phyloP scores from a whole-genome alignment of 2,888 invertebrate genomes.

The Pachliopta kotzebuea region DNA sequence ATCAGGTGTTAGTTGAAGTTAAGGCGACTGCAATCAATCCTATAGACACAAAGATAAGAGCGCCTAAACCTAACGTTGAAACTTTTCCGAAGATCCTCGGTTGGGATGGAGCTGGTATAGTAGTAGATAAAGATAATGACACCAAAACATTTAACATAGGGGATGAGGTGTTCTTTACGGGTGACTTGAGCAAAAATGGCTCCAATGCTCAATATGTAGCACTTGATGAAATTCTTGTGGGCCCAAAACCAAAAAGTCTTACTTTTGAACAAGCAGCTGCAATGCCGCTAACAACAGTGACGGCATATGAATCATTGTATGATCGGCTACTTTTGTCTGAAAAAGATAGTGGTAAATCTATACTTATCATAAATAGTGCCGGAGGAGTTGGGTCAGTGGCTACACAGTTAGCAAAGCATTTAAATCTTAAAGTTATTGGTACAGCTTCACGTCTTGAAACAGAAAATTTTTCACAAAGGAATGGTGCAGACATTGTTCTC shows the following conservation, averaged over 20 bases:
- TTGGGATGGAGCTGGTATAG: conserved; percentile 66
- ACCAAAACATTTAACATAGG: conserved; percentile 54
- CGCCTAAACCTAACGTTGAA: conserved; percentile 59
- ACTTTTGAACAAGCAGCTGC: conserved; percentile 69
- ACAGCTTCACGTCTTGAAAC: conserved; percentile 65
- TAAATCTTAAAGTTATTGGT: conserved; percentile 65
- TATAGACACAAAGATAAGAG: conserved; percentile 63
- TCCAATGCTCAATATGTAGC: conserved; percentile 65
- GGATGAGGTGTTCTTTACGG: conserved; percentile 67
- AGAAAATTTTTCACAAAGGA: conserved; percentile 46
- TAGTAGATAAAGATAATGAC: conserved; percentile 55
- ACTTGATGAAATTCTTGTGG: conserved; percentile 56
- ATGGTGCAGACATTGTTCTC: conserved; percentile 59
- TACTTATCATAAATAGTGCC: conserved; percentile 66
- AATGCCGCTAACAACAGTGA: conserved; percentile 58
- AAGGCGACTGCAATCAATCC: conserved; percentile 68
- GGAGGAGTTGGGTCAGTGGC: conserved; percentile 71
- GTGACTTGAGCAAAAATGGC: conserved; percentile 56
- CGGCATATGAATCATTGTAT: conserved; percentile 61
- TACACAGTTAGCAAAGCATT: conserved; percentile 58
- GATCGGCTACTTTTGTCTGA: conserved; percentile 60
- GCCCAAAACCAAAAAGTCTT: conserved; percentile 58
- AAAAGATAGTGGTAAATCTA: conserved; percentile 59
- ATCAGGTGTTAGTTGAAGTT: conserved; percentile 64
- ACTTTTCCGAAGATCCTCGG: conserved; percentile 57